Evolutionary conservation across 1,140 invertebrate genomes (phyloP).

Genomic region (Pogonomyrmex californicus): DNA sequence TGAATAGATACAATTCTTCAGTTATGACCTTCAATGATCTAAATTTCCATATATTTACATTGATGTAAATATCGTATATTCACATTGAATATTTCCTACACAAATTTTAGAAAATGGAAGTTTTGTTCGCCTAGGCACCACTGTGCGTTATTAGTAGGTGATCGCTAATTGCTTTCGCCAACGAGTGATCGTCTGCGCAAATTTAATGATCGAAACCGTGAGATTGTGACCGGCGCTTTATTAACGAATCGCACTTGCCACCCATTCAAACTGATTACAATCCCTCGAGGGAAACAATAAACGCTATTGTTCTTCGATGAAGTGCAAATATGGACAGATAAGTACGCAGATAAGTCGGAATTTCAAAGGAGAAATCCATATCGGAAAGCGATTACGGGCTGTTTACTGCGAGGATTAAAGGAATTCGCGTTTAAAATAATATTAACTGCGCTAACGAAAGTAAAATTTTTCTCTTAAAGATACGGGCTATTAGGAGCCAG

Average conservation of each 20-base stretch:
- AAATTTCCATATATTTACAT: neutral
- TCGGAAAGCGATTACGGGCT: neutral
- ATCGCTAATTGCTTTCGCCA: constrained; percentile 24
- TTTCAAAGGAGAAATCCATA: neutral
- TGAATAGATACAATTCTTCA: no score
- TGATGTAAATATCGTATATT: neutral
- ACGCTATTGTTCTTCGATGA: constrained; percentile 40
- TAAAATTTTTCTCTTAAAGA: constrained; percentile 77
- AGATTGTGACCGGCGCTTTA: constrained; percentile 2
- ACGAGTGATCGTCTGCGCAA: neutral
- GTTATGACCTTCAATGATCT: no score
- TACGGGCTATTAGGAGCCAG: constrained; percentile 95
- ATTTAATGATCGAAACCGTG: constrained; percentile 31
- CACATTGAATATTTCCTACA: neutral
- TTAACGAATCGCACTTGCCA: constrained; percentile 3
- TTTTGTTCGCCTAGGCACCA: constrained; percentile 16
- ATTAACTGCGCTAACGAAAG: neutral
- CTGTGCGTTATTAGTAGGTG: neutral
- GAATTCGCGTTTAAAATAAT: neutral
- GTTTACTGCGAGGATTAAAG: constrained; percentile 2
- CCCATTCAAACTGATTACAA: constrained; percentile 22
- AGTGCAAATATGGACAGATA: constrained; percentile 1
- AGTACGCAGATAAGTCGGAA: neutral
- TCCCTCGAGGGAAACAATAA: constrained; percentile 17
- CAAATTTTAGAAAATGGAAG: neutral